A percentile compares a stretch with the other conserved stretches of the same genome.
These are phyloP conservation scores for Choloepus hoffmanni DNA, from an alignment of 2,113 vertebrate species.

Conservation along the genomic window DNA sequence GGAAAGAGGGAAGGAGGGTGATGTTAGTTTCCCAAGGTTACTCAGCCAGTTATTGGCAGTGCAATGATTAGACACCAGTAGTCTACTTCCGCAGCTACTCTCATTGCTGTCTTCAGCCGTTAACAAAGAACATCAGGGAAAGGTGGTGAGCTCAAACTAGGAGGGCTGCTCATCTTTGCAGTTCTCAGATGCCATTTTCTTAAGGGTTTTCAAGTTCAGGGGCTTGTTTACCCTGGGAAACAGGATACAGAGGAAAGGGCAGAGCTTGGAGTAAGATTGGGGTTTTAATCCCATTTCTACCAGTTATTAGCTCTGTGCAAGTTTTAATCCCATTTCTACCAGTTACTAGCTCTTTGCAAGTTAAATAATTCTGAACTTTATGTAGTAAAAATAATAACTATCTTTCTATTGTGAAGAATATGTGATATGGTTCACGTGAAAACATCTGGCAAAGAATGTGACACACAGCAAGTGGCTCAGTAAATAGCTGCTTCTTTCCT, in stretches of 20 bases:
- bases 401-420: neutral
- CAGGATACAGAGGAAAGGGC: neutral
- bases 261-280: neutral
- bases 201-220: neutral
- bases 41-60: neutral
- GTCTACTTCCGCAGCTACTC: neutral
- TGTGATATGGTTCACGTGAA: neutral
- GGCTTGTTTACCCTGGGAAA: neutral
- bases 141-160: neutral
- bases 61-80: neutral
- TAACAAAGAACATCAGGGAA: neutral
- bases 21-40: neutral
- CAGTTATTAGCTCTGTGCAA: neutral
- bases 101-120: neutral
- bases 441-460: neutral
- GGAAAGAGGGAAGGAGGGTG: neutral
- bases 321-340: neutral
- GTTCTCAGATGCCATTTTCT: neutral
- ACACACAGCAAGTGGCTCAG: neutral
- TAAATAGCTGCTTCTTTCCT: neutral
- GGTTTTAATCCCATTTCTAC: neutral
- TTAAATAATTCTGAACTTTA: neutral
- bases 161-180: neutral
- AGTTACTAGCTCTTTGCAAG: neutral
- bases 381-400: neutral